Evolutionary conservation across 2,113 vertebrate genomes (phyloP), one percentile per base, ranked within the genome.

Genomic region (Chionis minor): DNA sequence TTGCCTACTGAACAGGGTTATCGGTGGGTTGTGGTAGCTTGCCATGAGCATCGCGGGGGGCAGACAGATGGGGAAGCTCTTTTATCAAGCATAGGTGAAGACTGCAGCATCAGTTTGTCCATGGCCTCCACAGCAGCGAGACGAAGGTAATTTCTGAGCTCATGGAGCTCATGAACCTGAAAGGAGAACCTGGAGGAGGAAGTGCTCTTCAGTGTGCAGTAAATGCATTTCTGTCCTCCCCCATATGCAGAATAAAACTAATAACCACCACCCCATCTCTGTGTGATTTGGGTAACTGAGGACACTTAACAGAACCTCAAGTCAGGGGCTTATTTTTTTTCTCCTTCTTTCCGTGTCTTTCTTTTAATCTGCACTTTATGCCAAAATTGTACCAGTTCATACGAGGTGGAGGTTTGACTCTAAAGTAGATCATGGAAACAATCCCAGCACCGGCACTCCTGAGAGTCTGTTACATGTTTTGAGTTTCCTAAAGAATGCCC

Each of bases 11-110:
- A 67, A 24, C 28, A 54, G 23, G 5, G 14, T 86, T 69, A 4
- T 75, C 2, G 1, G 14, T 33, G 30, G 30, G 15, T 15, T 17
- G 33, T 51, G 19, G 6, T 49, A 45, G 30, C 13, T 19, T 90
- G 6, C 9, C 6, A 10, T 35, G 21, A 44, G 4, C 73, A 15
- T 5, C 30, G 10, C 1, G 3, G 24, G 0, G 8, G 14, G 3
- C 3, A 61, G 3, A 13, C 7, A 52, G 21, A 21, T 49, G 14
- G 4, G 24, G 10, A 35, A 88, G 18, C 7, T 56, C 33, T 72
- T 61, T 61, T 23, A 77, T 44, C 40, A 93, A 82, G 23, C 30
- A 33, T 4, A 5, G 23, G 16, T 80, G 26, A 67, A 82, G 28
- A 44, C 18, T 24, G 20, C 20, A 79, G 56, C 47, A 47, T 27